A percentile compares a stretch with the other conserved stretches of the same genome.
These are phyloP conservation scores for Emydocephalus ijimae DNA, from an alignment of 2,113 vertebrate species.

Conservation along the genomic window DNA sequence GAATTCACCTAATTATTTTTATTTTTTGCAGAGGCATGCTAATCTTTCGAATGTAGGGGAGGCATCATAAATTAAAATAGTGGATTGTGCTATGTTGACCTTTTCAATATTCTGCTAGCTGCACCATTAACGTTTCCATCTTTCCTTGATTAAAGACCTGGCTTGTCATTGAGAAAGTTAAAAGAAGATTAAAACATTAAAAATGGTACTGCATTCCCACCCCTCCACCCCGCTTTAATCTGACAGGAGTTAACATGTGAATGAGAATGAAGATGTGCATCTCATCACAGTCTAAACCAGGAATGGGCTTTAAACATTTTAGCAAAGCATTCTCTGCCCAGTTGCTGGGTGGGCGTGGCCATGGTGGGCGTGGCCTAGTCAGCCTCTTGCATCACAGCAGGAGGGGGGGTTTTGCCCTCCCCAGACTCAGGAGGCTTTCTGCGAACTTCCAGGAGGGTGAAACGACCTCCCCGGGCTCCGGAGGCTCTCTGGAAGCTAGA, in stretches of 20 bases:
- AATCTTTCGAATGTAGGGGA: conserved; percentile 37
- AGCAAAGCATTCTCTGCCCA: too few relatives aligned
- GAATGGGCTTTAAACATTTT: too few relatives aligned
- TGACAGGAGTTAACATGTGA: conserved; percentile 39
- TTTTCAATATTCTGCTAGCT: conserved; percentile 65
- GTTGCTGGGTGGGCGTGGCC: too few relatives aligned
- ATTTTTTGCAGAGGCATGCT: conserved; percentile 35
- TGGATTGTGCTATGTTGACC: conserved; percentile 47
- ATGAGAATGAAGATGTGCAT: conserved; percentile 9
- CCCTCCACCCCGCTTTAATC: neutral
- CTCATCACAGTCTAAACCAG: accelerated
- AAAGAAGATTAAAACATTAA: conserved; percentile 63
- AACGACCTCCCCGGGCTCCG: too few relatives aligned
- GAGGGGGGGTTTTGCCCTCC: too few relatives aligned
- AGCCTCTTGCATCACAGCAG: too few relatives aligned
- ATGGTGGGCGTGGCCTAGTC: too few relatives aligned
- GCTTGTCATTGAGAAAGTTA: conserved; percentile 56
- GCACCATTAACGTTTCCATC: conserved; percentile 51
- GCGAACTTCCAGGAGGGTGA: too few relatives aligned
- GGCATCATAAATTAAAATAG: conserved; percentile 47
- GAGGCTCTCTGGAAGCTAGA: too few relatives aligned
- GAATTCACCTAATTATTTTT: conserved; percentile 23
- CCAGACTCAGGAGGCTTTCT: too few relatives aligned
- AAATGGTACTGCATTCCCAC: conserved; percentile 55
- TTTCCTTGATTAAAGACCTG: conserved; percentile 54